Conservation (phyloP, 2,797 vertebrate genomes). For the Tadarida brasiliensis region DNA sequence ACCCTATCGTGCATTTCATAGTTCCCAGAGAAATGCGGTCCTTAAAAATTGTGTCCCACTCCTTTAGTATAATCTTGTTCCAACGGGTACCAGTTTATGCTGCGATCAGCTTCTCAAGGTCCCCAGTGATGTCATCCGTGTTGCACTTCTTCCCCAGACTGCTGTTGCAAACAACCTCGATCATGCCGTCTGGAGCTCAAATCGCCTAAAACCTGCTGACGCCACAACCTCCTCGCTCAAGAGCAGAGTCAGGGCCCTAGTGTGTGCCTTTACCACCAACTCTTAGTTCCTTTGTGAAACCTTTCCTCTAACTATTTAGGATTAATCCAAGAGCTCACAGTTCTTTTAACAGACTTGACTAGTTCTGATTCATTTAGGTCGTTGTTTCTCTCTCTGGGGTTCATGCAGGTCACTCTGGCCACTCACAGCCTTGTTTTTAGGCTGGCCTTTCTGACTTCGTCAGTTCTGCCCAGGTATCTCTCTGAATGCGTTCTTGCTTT, state of each 20-base stretch:
- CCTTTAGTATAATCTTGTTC: constrained; percentile 96
- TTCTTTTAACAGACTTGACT: not conserved
- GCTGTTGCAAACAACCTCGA: not conserved
- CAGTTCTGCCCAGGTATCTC: not conserved
- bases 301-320: not conserved
- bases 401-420: not conserved
- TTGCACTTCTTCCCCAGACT: constrained; percentile 81
- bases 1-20: constrained; percentile 98
- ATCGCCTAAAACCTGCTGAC: not conserved
- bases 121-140: constrained; percentile 94
- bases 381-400: not conserved
- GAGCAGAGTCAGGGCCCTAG: not conserved
- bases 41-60: constrained; percentile 98
- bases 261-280: not conserved
- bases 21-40: constrained; percentile 94
- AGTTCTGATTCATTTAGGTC: not conserved
- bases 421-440: not conserved
- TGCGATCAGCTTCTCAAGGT: constrained; percentile 96
- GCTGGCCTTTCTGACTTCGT: not conserved
- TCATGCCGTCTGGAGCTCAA: not conserved
- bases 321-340: not conserved
- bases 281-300: not conserved
- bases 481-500: not conserved
- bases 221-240: not conserved
- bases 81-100: constrained; percentile 95